phyloP scores from a whole-genome alignment of 2,797 vertebrate species.

The Novumbra hubbsi region DNA sequence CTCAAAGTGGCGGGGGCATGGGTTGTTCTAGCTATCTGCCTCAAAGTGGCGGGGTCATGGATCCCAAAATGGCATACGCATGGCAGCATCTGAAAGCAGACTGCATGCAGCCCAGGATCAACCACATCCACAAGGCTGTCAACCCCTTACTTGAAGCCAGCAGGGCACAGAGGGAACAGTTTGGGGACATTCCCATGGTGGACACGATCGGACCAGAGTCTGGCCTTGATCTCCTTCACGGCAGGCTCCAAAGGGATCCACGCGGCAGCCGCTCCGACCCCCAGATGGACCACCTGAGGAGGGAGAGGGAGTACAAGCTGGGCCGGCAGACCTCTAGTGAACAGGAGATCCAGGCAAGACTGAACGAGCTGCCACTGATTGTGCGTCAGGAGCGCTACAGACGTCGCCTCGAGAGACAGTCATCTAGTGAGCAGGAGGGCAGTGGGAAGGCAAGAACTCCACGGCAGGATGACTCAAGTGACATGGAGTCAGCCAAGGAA shows the following conservation, averaged over 20 bases:
- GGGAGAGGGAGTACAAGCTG: conserved; percentile 77
- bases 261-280: conserved; percentile 76
- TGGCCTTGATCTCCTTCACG: conserved; percentile 72
- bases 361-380: conserved; percentile 75
- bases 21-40: conserved; percentile 66
- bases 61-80: conserved; percentile 74
- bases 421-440: conserved; percentile 79
- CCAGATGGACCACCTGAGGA: conserved; percentile 77
- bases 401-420: conserved; percentile 76
- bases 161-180: conserved; percentile 57
- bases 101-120: conserved; percentile 84
- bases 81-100: conserved; percentile 86
- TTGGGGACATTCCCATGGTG: conserved; percentile 71
- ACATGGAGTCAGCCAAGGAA: conserved; percentile 80
- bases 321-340: conserved; percentile 77
- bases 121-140: conserved; percentile 79
- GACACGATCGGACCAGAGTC: conserved; percentile 70
- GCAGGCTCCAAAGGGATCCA: conserved; percentile 74
- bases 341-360: conserved; percentile 74
- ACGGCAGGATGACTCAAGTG: conserved; percentile 88
- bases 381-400: conserved; percentile 77
- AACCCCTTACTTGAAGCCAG: conserved; percentile 68
- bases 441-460: conserved; percentile 79
- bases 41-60: conserved; percentile 71
- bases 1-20: conserved; percentile 78